These are phyloP conservation scores for Melikaiella ostensackeni DNA, from an alignment of 2,888 invertebrate species.

Conservation along the genomic window DNA sequence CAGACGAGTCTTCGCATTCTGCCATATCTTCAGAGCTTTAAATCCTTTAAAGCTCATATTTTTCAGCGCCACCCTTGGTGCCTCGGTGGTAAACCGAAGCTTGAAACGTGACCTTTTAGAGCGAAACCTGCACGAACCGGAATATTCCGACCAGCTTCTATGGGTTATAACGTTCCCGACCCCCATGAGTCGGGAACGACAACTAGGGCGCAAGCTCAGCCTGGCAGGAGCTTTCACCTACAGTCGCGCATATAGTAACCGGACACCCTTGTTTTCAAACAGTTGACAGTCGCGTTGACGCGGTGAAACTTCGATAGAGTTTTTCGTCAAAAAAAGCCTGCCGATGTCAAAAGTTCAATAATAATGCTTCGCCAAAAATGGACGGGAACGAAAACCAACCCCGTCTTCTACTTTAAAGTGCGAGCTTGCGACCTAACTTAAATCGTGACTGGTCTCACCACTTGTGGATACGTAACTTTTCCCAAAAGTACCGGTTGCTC, in stretches of 20 bases:
- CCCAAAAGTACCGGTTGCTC: conserved; percentile 12
- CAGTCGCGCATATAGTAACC: conserved; percentile 49
- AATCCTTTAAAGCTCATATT: not conserved
- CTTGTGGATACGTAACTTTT: conserved; percentile 12
- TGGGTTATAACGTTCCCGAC: conserved; percentile 45
- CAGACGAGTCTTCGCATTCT: not conserved
- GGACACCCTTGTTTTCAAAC: conserved; percentile 54
- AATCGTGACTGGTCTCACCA: not conserved
- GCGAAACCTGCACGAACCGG: conserved; percentile 16
- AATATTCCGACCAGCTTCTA: conserved; percentile 36
- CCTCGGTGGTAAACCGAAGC: conserved; percentile 36
- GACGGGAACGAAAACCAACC: conserved; percentile 48
- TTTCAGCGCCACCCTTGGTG: conserved; percentile 12
- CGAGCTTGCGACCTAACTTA: conserved; percentile 4
- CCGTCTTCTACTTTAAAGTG: not conserved
- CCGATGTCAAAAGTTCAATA: conserved; percentile 43
- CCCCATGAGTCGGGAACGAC: conserved; percentile 42
- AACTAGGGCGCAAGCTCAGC: conserved; percentile 48
- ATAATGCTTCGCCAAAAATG: conserved; percentile 47
- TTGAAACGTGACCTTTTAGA: conserved; percentile 21
- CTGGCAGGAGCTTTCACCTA: conserved; percentile 49
- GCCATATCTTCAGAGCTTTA: conserved; percentile 12
- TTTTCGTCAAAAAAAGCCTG: conserved; percentile 28
- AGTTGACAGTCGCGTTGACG: conserved; percentile 51
- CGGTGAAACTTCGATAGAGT: conserved; percentile 46